phyloP scores from a whole-genome alignment of 1,140 invertebrate genomes.

The Coptotermes formosanus region DNA sequence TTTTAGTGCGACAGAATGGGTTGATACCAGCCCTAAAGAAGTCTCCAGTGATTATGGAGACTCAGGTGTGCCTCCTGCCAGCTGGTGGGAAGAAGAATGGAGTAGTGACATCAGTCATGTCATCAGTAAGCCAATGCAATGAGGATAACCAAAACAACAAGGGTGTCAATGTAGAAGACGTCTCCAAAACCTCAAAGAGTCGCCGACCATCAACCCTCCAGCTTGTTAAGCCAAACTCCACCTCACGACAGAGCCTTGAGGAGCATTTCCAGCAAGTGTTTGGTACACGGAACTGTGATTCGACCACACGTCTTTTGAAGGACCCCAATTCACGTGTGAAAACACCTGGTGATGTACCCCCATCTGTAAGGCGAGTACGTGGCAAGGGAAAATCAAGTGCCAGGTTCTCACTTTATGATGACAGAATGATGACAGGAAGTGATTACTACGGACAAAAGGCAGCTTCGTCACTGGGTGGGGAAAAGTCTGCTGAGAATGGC shows the following conservation, averaged over 20 bases:
- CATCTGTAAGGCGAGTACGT: constrained; percentile 66
- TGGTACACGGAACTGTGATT: constrained; percentile 51
- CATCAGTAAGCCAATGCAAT: neutral
- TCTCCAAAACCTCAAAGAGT: constrained; percentile 36
- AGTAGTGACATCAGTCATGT: constrained; percentile 43
- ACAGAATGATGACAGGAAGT: constrained; percentile 70
- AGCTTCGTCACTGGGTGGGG: no score
- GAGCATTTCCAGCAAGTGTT: constrained; percentile 70
- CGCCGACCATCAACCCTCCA: constrained; percentile 45
- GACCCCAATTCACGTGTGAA: constrained; percentile 74
- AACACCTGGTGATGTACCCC: constrained; percentile 77
- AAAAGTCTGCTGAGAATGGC: neutral
- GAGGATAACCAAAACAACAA: neutral
- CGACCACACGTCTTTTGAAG: constrained; percentile 59
- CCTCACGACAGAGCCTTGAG: constrained; percentile 19
- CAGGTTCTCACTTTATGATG: constrained; percentile 80
- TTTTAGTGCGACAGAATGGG: constrained; percentile 25
- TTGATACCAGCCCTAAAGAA: constrained; percentile 37
- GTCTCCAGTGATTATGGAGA: constrained; percentile 48
- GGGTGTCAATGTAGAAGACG: neutral
- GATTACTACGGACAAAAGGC: neutral
- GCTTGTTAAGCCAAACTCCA: constrained; percentile 38
- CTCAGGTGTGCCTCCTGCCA: constrained; percentile 42
- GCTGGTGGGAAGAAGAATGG: constrained; percentile 42
- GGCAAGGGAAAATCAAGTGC: constrained; percentile 51